Base-by-base conservation (phyloP, 2,888 invertebrate genomes). In the Ernsta delagoae region DNA sequence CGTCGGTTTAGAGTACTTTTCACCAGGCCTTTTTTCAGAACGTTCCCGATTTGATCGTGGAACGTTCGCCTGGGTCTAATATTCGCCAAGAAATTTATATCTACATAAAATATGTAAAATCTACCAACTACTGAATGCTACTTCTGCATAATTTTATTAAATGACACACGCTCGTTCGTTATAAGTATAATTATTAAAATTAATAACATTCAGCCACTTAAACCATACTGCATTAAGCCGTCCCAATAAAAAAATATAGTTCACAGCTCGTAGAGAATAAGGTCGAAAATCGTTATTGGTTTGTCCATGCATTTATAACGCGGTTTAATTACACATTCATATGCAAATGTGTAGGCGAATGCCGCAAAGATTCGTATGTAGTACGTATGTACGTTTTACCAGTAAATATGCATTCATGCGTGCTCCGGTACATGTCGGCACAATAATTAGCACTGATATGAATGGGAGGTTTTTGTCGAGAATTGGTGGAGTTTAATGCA, bases 271-370 rank as follows among this genome's bases (percentile, higher is more conserved):
- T 72, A 59, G 71, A 73, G 72, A 70, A 75, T 77, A 78, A 77
- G 76, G 79, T 79, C 76, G 74, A 81, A 80, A 81, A 78, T 79
- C 63, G 72, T 74, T 74, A 24, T 53, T 4, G 45, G 45, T 48
- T 43, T 68, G 53, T 62, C 74, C 74, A 74, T 75, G 74, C 73
- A 70, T 71, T 71, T 71, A 72, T 71, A 88, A 88, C 85, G 86
- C 84, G 86, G 84, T 89, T 90, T 92, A 92, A 92, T 92, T 92
- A 92, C 87, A 89, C 86, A 92, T 92, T 92, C 91, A 92, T 89
- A 93, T 92, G 92, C 85, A 91, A 92, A 93, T 93, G 78, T 85
- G 83, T 82, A 81, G 83, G 83, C 83, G 85, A 87, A 86, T 83
- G 86, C 85, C 83, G 86, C 85, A 90, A 90, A 88, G 88, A 91